Conservation (phyloP, 2,888 invertebrate genomes). For the Apocheima hispidaria region DNA sequence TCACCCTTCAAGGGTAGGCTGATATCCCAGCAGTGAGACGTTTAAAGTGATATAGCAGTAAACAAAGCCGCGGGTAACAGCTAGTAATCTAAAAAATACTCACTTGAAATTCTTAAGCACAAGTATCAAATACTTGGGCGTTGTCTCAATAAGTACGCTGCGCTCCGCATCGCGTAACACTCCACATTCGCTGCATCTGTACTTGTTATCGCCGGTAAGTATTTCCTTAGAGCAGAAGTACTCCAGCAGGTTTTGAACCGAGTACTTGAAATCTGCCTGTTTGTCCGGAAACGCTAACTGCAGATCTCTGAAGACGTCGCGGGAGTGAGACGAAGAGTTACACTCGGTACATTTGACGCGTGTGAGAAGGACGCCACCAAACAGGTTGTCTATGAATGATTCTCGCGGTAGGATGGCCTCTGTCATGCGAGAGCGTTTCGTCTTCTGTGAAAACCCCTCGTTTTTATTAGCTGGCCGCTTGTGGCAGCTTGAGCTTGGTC, state of each 20-base stretch:
- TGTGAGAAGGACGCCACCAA: conserved; percentile 91
- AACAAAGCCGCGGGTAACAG: too few species aligned
- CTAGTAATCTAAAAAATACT: conserved; percentile 52
- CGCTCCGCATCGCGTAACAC: conserved; percentile 91
- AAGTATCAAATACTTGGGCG: conserved; percentile 92
- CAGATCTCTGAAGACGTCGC: conserved; percentile 93
- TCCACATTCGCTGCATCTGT: conserved; percentile 92
- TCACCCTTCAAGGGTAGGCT: too few species aligned
- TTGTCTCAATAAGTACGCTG: conserved; percentile 86
- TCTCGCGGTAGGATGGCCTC: conserved; percentile 62
- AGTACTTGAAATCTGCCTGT: conserved; percentile 78
- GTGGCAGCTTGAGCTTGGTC: conserved; percentile 55
- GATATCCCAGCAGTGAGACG: too few species aligned
- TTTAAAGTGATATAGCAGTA: too few species aligned
- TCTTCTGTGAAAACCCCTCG: conserved; percentile 50
- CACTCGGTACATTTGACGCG: conserved; percentile 91
- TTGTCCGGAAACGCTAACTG: conserved; percentile 91
- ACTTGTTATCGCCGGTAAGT: conserved; percentile 92
- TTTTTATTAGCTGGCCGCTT: conserved; percentile 57
- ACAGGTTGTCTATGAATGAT: conserved; percentile 88
- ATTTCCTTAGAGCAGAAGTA: conserved; percentile 92
- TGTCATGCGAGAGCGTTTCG: conserved; percentile 61
- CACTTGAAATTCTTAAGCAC: conserved; percentile 92
- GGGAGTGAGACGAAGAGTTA: conserved; percentile 89
- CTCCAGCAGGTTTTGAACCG: conserved; percentile 92